These are phyloP conservation scores for Procavia capensis DNA, from an alignment of 2,113 vertebrate genomes.

Conservation along the genomic window DNA sequence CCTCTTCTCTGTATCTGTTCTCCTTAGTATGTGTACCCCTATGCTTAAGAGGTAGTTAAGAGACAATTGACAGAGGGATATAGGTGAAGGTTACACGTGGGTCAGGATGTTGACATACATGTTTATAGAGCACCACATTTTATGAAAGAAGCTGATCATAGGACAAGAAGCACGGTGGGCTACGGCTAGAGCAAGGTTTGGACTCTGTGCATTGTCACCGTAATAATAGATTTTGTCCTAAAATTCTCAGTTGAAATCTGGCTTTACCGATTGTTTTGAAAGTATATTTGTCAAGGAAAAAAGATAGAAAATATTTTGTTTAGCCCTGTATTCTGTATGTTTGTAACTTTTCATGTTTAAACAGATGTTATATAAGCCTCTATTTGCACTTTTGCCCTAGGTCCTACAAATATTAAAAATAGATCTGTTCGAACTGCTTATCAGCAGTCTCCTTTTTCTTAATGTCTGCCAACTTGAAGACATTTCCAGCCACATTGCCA, in stretches of 20 bases:
- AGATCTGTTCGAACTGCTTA: background rate
- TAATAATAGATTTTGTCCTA: background rate
- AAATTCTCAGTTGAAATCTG: constrained; percentile 10
- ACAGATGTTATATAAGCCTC: background rate
- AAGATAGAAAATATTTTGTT: background rate
- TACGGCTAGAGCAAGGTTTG: background rate
- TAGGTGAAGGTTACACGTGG: background rate
- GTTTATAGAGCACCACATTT: background rate
- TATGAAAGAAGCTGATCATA: background rate
- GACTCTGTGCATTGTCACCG: background rate
- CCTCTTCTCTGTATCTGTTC: background rate
- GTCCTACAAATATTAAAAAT: background rate
- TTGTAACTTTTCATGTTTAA: background rate
- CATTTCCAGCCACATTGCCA: constrained; percentile 8
- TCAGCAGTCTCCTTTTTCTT: constrained; percentile 4
- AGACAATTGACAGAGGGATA: background rate
- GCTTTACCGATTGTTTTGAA: background rate
- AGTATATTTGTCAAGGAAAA: background rate
- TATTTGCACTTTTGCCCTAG: background rate
- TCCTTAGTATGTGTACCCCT: background rate
- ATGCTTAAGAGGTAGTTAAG: background rate
- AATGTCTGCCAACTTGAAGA: background rate
- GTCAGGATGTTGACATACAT: background rate
- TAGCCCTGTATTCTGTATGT: background rate
- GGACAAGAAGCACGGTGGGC: background rate